Evolutionary conservation across 2,113 vertebrate genomes (phyloP), one percentile per base, ranked within the genome.

Genomic region (Vulpes lagopus): DNA sequence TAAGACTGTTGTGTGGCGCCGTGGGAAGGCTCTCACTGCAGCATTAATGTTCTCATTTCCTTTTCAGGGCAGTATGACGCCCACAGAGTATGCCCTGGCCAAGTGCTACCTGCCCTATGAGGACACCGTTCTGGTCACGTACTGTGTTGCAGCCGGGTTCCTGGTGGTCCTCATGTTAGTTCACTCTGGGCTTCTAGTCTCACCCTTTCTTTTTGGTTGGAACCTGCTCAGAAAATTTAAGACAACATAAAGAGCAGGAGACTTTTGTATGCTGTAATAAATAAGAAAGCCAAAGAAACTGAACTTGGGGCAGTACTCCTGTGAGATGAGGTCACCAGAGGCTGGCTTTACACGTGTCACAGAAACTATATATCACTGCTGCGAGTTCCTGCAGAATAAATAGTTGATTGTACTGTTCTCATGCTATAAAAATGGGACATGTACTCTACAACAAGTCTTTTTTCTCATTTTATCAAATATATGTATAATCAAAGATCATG

Each of bases 81-180:
- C 99, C 19, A 84, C 96, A 78, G 98, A 99, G 49, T 99, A 99
- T 76, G 95, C 98, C 60, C 99, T 99, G 86, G 99, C 98, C 95
- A 99, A 99, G 98, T 99, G 99, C 98, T 99, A 99, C 98, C 99
- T 99, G 94, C 99, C 99, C 0, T 96, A 97, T 15, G 99, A 99
- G 99, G 98, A 99, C 98, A 99, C 98, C 6, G 99, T 99, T 92
- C 98, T 99, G 97, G 76, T 98, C 57, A 97, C 98, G 0, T 99
- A 99, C 98, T 98, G 99, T 65, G 98, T 98, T 32, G 99, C 99
- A 16, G 99, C 98, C 0, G 98, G 97, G 86, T 91, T 98, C 97
- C 98, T 99, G 32, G 83, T 98, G 69, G 83, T 99, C 98, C 98
- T 99, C 74, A 11, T 98, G 55, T 97, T 99, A 85, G 98, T 98